Evolutionary conservation across 2,888 invertebrate genomes (phyloP), one percentile per base, ranked within the genome.

Genomic region (Cerastis rubricosa): DNA sequence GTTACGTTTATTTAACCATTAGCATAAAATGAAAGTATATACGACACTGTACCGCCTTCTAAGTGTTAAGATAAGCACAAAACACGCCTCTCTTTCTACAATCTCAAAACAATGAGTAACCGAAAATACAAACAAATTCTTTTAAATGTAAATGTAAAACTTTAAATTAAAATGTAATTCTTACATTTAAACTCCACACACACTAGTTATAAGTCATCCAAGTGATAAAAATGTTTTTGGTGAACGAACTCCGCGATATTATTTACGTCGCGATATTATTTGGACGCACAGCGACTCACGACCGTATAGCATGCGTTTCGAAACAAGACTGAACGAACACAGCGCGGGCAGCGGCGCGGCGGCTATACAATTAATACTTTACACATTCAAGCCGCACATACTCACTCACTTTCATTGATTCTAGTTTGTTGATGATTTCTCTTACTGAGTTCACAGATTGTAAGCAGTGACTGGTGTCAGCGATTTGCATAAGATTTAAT

Each of bases 231-330:
- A 54, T 45, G 2, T 40, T 74, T 74, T 72, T 76, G 29, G 14
- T 65, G 7, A 51, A 45, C 73, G 45, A 84, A 81, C 84, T 81
- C 57, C 84, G 84, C 85, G 85, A 84, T 85, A 74, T 86, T 66
- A 73, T 74, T 63, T 29, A 78, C 85, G 86, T 70, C 78, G 80
- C 84, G 86, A 64, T 81, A 12, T 63, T 54, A 71, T 74, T 45
- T 72, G 35, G 12, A 73, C 72, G 84, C 35, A 67, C 66, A 47
- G 59, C 85, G 49, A 67, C 19, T 63, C 19, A 66, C 78, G 29
- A 19, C 57, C 57, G 74, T 29, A 22, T 35, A 54, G 71, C 65
- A 54, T 54, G 47, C 70, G 71, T 25, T 71, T 51, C 49, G 22
- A 40, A 57, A 59, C 72, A 63, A 71, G 76, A 86, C 84, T 84